These are phyloP conservation scores for Miniopterus natalensis DNA, from an alignment of 2,113 vertebrate genomes.

Conservation along the genomic window DNA sequence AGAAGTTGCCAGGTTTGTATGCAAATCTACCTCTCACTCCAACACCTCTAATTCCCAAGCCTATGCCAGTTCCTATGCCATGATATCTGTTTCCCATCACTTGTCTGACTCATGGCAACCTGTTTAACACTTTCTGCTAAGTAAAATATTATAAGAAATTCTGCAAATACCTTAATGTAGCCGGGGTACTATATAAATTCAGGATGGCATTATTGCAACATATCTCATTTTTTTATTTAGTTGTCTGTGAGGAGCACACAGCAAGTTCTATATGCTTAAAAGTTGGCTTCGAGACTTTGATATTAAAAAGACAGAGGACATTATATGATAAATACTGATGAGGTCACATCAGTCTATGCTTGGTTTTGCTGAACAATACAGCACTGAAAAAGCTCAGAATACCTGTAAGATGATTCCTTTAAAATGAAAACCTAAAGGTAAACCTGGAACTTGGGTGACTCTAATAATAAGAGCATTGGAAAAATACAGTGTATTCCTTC, in stretches of 20 bases:
- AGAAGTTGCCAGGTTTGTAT: not conserved
- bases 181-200: not conserved
- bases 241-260: not conserved
- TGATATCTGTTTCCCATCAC: not conserved
- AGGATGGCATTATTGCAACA: not conserved
- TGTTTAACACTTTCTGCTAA: not conserved
- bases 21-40: not conserved
- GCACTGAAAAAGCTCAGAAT: not conserved
- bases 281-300: not conserved
- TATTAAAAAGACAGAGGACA: constrained; percentile 10
- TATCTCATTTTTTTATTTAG: not conserved
- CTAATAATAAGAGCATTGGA: not conserved
- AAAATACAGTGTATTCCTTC: not conserved
- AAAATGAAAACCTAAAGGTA: not conserved
- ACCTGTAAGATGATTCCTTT: not conserved
- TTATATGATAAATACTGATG: not conserved
- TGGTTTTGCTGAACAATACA: not conserved
- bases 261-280: not conserved
- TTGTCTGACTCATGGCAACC: not conserved
- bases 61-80: not conserved
- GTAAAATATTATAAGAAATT: not conserved
- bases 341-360: not conserved
- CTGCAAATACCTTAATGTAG: not conserved
- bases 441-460: not conserved
- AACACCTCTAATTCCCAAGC: not conserved